Evolutionary conservation across 2,113 vertebrate species (phyloP).

Genomic region (Phylloscopus whistleri): DNA sequence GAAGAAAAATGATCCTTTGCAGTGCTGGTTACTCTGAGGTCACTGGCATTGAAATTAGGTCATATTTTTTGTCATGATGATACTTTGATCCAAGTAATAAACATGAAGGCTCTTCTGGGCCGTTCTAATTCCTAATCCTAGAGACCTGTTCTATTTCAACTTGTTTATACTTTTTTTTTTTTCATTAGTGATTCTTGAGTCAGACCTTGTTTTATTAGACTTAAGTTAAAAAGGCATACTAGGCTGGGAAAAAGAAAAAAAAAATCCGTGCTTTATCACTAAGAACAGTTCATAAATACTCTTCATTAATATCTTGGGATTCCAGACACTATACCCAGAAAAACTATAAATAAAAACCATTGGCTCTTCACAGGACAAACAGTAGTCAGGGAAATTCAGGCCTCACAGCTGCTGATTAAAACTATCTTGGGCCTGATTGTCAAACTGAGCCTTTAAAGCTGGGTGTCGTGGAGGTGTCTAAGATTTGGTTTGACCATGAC

Average conservation of each 20-base stretch:
- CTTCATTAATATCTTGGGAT: slow-evolving; percentile 69
- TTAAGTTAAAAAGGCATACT: slow-evolving; percentile 60
- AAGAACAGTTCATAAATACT: slow-evolving; percentile 71
- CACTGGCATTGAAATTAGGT: slow-evolving; percentile 77
- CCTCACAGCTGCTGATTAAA: not conserved
- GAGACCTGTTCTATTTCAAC: slow-evolving; percentile 71
- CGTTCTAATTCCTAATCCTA: slow-evolving; percentile 74
- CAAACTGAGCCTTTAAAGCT: not conserved
- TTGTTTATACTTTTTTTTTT: slow-evolving; percentile 55
- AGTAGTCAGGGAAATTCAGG: not conserved
- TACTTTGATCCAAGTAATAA: slow-evolving; percentile 77
- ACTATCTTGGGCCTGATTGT: not conserved
- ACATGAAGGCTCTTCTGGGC: slow-evolving; percentile 72
- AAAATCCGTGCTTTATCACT: slow-evolving; percentile 41
- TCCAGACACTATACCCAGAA: slow-evolving; percentile 51
- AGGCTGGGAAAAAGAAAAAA: not conserved
- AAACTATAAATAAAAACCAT: slow-evolving; percentile 69
- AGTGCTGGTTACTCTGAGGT: slow-evolving; percentile 82
- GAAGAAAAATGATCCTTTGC: slow-evolving; percentile 86
- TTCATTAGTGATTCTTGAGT: slow-evolving; percentile 50
- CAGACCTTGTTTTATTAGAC: slow-evolving; percentile 26
- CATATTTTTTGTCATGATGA: slow-evolving; percentile 66
- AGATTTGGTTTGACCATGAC: not conserved
- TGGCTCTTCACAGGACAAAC: slow-evolving; percentile 57
- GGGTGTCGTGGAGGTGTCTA: not conserved